Percentiles rank a stretch among this genome's conserved stretches.
These are phyloP conservation scores for Villa cingulata DNA, from an alignment of 2,888 invertebrate genomes.

Conservation along the genomic window DNA sequence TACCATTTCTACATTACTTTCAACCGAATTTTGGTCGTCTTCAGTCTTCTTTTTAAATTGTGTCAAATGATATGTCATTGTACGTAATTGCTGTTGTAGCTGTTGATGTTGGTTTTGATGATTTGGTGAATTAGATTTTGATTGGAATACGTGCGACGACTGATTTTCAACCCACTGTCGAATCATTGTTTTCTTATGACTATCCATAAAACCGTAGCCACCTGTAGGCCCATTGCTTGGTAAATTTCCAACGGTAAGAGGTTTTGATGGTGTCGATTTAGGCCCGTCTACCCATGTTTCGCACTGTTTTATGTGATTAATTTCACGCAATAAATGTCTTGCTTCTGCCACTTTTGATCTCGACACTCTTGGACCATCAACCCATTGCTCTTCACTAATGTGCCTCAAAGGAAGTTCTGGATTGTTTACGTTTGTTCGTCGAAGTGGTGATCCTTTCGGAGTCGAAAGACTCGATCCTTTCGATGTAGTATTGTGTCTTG, in stretches of 20 bases:
- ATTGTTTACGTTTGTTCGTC: conserved; percentile 26
- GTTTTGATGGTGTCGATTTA: conserved; percentile 48
- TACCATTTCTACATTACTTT: conserved; percentile 38
- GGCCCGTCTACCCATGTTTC: conserved; percentile 97
- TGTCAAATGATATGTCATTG: conserved; percentile 42
- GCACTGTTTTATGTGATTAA: conserved; percentile 59
- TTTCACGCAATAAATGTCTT: conserved; percentile 63
- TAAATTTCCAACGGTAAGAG: conserved; percentile 35
- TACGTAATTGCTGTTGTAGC: conserved; percentile 36
- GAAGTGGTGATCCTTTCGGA: conserved; percentile 41
- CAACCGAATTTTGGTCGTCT: conserved; percentile 34
- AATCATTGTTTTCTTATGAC: conserved; percentile 85
- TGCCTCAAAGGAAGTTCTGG: conserved; percentile 32
- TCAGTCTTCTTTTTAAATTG: conserved; percentile 43
- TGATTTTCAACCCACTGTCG: conserved; percentile 88
- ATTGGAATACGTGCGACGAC: conserved; percentile 61
- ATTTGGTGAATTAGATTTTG: conserved; percentile 43
- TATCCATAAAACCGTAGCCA: conserved; percentile 83
- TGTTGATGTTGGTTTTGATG: conserved; percentile 15
- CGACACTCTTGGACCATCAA: conserved; percentile 86
- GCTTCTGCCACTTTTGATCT: conserved; percentile 71
- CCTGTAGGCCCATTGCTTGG: conserved; percentile 18
- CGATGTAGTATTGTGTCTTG: conserved; percentile 18
- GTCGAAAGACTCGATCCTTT: conserved; percentile 38
- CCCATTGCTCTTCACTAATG: conserved; percentile 84